A percentile compares a stretch with the other conserved stretches of the same genome.
Conservation (phyloP, 2,797 vertebrate genomes). For the Macropodus opercularis region DNA sequence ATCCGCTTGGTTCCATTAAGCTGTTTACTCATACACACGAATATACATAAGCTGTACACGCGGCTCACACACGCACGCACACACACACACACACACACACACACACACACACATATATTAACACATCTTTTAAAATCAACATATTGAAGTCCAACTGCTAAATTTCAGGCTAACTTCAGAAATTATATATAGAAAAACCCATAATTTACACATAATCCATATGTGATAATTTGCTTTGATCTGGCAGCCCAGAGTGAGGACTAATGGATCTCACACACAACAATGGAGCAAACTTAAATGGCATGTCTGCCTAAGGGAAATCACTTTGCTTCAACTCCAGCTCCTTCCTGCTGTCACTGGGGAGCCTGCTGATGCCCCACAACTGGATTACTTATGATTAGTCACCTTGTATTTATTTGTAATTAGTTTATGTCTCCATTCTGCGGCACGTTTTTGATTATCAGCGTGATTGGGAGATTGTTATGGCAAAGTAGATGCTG, state of each 20-base stretch:
- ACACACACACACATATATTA: neutral
- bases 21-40: constrained; percentile 57
- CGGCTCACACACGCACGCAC: constrained; percentile 3
- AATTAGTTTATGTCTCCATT: constrained; percentile 63
- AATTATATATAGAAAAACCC: constrained; percentile 21
- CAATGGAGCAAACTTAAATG: constrained; percentile 92
- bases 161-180: constrained; percentile 25
- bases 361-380: constrained; percentile 75
- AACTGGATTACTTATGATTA: constrained; percentile 70
- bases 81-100: neutral
- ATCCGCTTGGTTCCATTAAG: constrained; percentile 77
- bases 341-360: constrained; percentile 83
- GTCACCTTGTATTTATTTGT: constrained; percentile 68
- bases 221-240: constrained; percentile 91
- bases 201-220: constrained; percentile 88
- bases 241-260: constrained; percentile 87
- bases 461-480: constrained; percentile 28
- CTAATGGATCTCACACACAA: constrained; percentile 94
- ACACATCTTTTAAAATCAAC: constrained; percentile 35
- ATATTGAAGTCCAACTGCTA: constrained; percentile 39
- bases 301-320: constrained; percentile 89
- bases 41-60: constrained; percentile 44
- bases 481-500: constrained; percentile 21
- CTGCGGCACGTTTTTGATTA: constrained; percentile 45
- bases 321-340: constrained; percentile 83